These are phyloP conservation scores for Chrysomela aeneicollis DNA, from an alignment of 2,888 invertebrate genomes.

Conservation along the genomic window DNA sequence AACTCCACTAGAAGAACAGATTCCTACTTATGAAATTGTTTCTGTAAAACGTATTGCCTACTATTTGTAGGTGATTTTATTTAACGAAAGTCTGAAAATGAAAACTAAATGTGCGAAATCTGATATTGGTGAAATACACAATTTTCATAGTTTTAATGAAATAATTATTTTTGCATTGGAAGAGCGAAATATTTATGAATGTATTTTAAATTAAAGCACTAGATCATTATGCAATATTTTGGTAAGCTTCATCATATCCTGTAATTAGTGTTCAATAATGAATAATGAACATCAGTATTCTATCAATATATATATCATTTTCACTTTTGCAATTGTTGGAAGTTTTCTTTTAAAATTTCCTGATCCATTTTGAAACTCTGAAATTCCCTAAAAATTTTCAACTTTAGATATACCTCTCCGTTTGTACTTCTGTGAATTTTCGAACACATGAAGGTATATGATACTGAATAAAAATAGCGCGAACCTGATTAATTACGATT, in stretches of 20 bases:
- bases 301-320: too few relatives aligned
- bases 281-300: constrained; percentile 16
- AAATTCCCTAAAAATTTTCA: too few relatives aligned
- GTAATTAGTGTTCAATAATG: constrained; percentile 34
- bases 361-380: too few relatives aligned
- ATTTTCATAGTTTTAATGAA: constrained; percentile 39
- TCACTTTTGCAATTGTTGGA: too few relatives aligned
- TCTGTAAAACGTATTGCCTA: neutral
- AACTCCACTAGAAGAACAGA: neutral
- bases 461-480: too few relatives aligned
- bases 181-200: constrained; percentile 37
- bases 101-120: constrained; percentile 18
- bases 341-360: too few relatives aligned
- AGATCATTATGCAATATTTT: constrained; percentile 45
- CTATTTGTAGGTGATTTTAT: too few relatives aligned
- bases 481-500: too few relatives aligned
- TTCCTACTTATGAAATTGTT: neutral
- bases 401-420: too few relatives aligned
- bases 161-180: constrained; percentile 45
- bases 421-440: too few relatives aligned
- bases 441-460: too few relatives aligned
- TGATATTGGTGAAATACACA: constrained; percentile 31
- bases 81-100: constrained; percentile 26
- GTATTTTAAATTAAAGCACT: constrained; percentile 38
- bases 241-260: constrained; percentile 51